phyloP scores from a whole-genome alignment of 35 echinoderm and acorn worm species.

The Patiria miniata region DNA sequence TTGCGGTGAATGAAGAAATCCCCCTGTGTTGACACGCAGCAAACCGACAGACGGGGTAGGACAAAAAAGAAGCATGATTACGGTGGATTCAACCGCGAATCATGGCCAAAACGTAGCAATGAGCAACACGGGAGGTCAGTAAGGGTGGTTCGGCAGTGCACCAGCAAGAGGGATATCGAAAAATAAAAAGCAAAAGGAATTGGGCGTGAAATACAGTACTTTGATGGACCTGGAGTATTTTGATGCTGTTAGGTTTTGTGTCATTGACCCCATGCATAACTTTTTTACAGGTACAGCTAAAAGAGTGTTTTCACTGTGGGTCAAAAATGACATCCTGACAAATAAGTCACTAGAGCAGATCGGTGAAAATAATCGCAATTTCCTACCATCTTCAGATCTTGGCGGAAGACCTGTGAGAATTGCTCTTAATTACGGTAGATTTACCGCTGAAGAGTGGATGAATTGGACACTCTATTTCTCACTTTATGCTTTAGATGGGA shows the following conservation, averaged over 20 bases:
- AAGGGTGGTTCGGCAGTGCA: not conserved
- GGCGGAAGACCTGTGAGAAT: conserved; percentile 46
- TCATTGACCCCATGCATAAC: conserved; percentile 51
- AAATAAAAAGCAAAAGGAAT: not conserved
- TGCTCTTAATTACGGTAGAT: conserved; percentile 10
- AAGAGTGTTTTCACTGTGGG: conserved; percentile 13
- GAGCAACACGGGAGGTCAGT: not conserved
- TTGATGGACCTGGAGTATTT: not conserved
- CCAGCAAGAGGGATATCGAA: not conserved
- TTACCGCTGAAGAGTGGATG: conserved; percentile 41
- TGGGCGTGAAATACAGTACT: not conserved
- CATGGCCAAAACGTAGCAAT: not conserved
- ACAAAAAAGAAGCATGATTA: not conserved
- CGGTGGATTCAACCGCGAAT: not conserved
- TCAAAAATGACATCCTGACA: conserved; percentile 4
- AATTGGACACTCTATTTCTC: conserved; percentile 47
- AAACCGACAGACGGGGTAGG: not conserved
- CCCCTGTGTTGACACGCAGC: not conserved
- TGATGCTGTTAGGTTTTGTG: conserved; percentile 35
- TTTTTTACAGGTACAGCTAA: conserved; percentile 44
- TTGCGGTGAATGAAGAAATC: not conserved
- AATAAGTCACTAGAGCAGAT: conserved; percentile 5
- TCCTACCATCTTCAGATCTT: not conserved
- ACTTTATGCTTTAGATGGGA: conserved; percentile 16
- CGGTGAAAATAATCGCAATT: not conserved